These are phyloP conservation scores for Allygus modestus DNA, from an alignment of 2,888 invertebrate species.

Conservation along the genomic window DNA sequence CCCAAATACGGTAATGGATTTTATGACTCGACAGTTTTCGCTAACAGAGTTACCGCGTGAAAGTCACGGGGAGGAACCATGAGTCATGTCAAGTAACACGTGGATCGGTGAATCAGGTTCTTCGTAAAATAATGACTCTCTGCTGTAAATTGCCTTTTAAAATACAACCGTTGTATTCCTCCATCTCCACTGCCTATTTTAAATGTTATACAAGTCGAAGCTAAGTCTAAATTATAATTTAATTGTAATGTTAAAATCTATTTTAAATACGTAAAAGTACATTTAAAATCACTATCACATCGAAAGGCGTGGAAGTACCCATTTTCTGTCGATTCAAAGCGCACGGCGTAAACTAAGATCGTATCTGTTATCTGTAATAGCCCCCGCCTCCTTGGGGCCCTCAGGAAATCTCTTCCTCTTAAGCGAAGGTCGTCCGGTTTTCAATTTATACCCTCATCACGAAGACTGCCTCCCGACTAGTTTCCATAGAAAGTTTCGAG, in stretches of 20 bases:
- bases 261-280: no score
- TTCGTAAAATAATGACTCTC: conserved; percentile 3
- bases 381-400: neutral
- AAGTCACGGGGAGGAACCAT: neutral
- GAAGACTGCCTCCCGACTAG: conserved; percentile 9
- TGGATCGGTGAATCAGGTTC: conserved; percentile 16
- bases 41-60: neutral
- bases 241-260: no score
- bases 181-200: no score
- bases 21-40: neutral
- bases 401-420: neutral
- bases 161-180: no score
- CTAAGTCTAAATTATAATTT: no score
- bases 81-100: neutral
- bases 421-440: conserved; percentile 25
- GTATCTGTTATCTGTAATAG: no score
- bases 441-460: conserved; percentile 33
- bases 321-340: no score
- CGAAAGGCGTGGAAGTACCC: no score
- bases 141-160: no score
- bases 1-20: neutral
- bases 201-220: no score
- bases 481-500: conserved; percentile 38
- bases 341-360: no score
- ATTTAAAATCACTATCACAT: no score